These are phyloP conservation scores for Hydrotaea cyrtoneurina DNA, from an alignment of 2,888 invertebrate genomes.

Conservation along the genomic window DNA sequence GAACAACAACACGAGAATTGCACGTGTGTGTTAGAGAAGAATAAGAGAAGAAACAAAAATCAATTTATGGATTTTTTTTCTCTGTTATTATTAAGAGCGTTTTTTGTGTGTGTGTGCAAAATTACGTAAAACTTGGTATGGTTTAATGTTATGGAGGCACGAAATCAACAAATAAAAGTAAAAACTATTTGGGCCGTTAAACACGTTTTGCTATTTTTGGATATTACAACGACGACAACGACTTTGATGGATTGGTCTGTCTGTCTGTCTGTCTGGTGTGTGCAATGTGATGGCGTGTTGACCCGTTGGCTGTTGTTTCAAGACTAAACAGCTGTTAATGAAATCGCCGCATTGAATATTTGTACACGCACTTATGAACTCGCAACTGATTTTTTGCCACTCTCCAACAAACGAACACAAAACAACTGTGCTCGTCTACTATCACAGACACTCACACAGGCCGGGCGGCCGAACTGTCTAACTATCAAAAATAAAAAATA, in stretches of 20 bases:
- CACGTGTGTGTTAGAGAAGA: slow-evolving; percentile 1
- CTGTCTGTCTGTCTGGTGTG: background rate
- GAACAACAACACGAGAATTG: background rate
- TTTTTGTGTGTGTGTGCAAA: slow-evolving; percentile 1
- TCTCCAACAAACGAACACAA: background rate
- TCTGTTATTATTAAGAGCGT: slow-evolving; percentile 12
- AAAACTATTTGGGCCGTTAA: background rate
- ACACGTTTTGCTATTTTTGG: slow-evolving; percentile 20
- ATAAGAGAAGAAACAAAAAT: slow-evolving; percentile 39
- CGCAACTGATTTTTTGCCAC: slow-evolving; percentile 50
- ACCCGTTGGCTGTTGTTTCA: slow-evolving; percentile 36
- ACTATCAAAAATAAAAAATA: too few relatives aligned
- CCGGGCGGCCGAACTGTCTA: background rate
- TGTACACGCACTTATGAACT: slow-evolving; percentile 32
- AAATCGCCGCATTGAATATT: background rate
- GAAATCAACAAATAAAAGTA: background rate
- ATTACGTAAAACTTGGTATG: slow-evolving; percentile 46
- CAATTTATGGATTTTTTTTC: slow-evolving; percentile 61
- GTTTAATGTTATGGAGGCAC: too few relatives aligned
- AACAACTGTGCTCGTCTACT: background rate
- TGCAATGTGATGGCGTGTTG: background rate
- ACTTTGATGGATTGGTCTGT: slow-evolving; percentile 17
- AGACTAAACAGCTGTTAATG: slow-evolving; percentile 63
- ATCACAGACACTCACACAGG: slow-evolving; percentile 32
- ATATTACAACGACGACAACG: slow-evolving; percentile 27